These are phyloP conservation scores for Hephaestus fuliginosus DNA, from an alignment of 2,797 vertebrate species.

Conservation along the genomic window DNA sequence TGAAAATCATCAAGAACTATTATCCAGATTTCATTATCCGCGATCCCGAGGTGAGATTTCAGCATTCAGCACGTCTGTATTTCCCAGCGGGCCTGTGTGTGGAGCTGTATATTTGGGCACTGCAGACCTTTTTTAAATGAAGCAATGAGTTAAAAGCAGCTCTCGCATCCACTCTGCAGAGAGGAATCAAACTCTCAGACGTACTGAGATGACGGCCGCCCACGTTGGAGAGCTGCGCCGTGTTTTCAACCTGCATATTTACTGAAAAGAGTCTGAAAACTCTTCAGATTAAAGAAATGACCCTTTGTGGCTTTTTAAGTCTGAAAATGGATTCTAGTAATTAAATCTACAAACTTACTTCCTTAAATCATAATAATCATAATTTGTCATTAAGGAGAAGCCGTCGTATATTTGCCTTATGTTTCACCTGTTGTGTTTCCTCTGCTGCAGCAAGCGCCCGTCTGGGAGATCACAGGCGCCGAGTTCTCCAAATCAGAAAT, in stretches of 20 bases:
- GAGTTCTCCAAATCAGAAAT: constrained; percentile 98
- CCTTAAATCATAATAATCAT: background rate
- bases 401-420: background rate
- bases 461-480: constrained; percentile 99
- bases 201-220: background rate
- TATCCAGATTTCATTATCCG: constrained; percentile 97
- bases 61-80: constrained; percentile 10
- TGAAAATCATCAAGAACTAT: constrained; percentile 98
- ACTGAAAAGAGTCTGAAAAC: constrained; percentile 1
- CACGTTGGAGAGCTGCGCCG: background rate
- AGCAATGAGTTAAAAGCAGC: constrained; percentile 14
- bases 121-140: constrained; percentile 13
- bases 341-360: background rate
- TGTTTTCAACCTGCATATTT: constrained; percentile 11
- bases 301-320: background rate
- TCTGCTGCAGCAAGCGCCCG: constrained; percentile 90
- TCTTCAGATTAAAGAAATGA: background rate
- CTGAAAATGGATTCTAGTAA: background rate
- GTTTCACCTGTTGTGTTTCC: background rate
- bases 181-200: background rate
- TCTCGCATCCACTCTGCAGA: background rate
- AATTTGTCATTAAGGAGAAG: background rate
- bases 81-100: constrained; percentile 7
- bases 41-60: constrained; percentile 91
- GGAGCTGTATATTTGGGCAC: background rate